These are phyloP conservation scores for Sebastolobus altivelis DNA, from an alignment of 2,797 vertebrate genomes.

Conservation along the genomic window DNA sequence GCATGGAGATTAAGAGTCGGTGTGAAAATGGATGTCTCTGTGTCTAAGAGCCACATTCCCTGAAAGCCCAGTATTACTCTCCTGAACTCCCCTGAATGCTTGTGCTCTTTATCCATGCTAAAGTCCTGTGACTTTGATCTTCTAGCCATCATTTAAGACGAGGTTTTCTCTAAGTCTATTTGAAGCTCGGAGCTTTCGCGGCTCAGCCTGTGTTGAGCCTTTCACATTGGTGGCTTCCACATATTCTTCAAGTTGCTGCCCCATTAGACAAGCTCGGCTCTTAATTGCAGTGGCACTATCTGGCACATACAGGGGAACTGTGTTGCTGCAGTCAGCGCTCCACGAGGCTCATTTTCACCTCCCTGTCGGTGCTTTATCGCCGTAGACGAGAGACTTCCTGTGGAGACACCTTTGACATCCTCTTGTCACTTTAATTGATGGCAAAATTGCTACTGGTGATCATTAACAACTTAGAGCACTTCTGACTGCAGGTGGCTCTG, in stretches of 20 bases:
- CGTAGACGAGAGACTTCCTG: slow-evolving; percentile 41
- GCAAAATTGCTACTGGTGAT: slow-evolving; percentile 76
- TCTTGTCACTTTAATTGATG: slow-evolving; percentile 78
- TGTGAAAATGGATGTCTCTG: slow-evolving; percentile 53
- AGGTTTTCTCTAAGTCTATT: slow-evolving; percentile 49
- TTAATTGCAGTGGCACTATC: slow-evolving; percentile 75
- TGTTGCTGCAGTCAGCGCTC: slow-evolving; percentile 72
- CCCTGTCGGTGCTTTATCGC: slow-evolving; percentile 42
- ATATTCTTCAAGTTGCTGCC: slow-evolving; percentile 64
- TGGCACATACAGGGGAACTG: slow-evolving; percentile 48
- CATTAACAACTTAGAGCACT: slow-evolving; percentile 73
- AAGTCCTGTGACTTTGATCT: slow-evolving; percentile 63
- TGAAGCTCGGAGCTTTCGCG: slow-evolving; percentile 43
- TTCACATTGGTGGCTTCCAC: slow-evolving; percentile 42
- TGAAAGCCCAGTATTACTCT: slow-evolving; percentile 34
- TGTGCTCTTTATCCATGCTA: slow-evolving; percentile 48
- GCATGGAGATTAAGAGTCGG: slow-evolving; percentile 46
- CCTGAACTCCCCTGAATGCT: slow-evolving; percentile 46
- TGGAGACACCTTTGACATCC: slow-evolving; percentile 69
- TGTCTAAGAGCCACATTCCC: slow-evolving; percentile 38
- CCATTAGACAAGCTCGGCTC: slow-evolving; percentile 65
- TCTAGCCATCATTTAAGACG: slow-evolving; percentile 53
- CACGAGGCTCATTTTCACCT: slow-evolving; percentile 70
- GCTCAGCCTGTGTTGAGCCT: slow-evolving; percentile 40
- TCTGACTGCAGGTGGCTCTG: slow-evolving; percentile 67